Evolutionary conservation across 2,797 vertebrate species (phyloP), one percentile per base, ranked within the genome.

Genomic region (Notolabrus celidotus): DNA sequence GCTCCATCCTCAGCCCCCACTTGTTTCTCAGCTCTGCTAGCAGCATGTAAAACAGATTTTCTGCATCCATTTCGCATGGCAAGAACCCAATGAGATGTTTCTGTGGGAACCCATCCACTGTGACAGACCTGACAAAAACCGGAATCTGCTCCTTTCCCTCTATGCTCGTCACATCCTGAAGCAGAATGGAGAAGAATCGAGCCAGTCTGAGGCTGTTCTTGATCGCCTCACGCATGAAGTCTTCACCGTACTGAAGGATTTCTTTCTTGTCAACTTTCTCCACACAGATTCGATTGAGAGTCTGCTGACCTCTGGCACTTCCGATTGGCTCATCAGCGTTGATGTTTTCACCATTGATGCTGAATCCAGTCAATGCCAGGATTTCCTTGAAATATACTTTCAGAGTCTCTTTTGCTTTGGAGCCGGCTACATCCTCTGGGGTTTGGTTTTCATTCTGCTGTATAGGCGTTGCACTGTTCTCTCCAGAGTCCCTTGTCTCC

Each of bases 1-100:
- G 96, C 70, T 99, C 97, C 97, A 99, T 97, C 73, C 98, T 94
- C 45, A 99, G 87, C 1, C 96, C 96, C 97, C 97, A 99, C 59
- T 96, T 98, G 71, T 96, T 96, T 25, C 96, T 94, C 56, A 99
- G 90, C 19, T 96, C 96, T 0, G 95, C 85, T 1, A 97, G 90
- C 42, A 99, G 96, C 85, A 95, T 94, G 59, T 95, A 94, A 49
- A 96, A 97, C 83, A 99, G 87, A 19, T 92, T 94, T 69, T 99
- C 97, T 0, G 92, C 91, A 53, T 95, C 93, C 43, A 92, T 49
- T 58, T 99, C 96, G 0, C 96, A 97, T 0, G 96, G 96, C 22
- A 99, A 85, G 82, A 99, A 99, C 0, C 96, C 97, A 20, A 99
- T 59, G 20, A 99, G 96, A 73, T 99, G 96, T 83, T 99, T 98